These are phyloP conservation scores for Myotis myotis DNA, from an alignment of 2,797 vertebrate genomes.

Conservation along the genomic window DNA sequence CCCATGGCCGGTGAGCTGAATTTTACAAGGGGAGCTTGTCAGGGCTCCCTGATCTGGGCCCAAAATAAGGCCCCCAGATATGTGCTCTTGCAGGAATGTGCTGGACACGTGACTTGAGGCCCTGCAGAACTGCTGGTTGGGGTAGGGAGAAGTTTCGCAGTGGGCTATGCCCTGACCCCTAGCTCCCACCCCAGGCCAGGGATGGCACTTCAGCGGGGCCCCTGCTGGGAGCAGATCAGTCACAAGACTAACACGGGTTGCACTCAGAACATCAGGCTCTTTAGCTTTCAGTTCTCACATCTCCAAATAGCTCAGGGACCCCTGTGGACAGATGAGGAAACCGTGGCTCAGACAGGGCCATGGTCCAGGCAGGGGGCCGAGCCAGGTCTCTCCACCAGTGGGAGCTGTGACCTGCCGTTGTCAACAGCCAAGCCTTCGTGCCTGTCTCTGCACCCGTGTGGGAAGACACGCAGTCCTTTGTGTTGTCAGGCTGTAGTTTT, in stretches of 20 bases:
- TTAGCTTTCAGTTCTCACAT: neutral
- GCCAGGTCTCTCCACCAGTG: neutral
- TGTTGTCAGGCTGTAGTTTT: conserved; percentile 20
- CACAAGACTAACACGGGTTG: neutral
- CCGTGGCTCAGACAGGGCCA: neutral
- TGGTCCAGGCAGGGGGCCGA: neutral
- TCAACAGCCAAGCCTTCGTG: neutral
- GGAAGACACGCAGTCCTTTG: neutral
- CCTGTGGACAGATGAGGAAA: neutral
- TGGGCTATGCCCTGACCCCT: neutral
- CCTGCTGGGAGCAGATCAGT: neutral
- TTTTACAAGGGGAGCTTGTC: neutral
- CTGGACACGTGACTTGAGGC: neutral
- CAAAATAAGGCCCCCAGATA: neutral
- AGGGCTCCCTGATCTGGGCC: neutral
- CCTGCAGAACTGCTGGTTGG: neutral
- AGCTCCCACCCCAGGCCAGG: neutral
- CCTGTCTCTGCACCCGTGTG: neutral
- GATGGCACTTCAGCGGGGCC: neutral
- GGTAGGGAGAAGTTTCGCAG: neutral
- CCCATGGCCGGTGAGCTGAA: neutral
- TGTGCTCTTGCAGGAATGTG: neutral
- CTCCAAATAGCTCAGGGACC: neutral
- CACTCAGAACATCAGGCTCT: neutral
- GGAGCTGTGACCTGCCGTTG: neutral